Conservation (phyloP, 2,888 invertebrate species). For the Tiliacea citrago region DNA sequence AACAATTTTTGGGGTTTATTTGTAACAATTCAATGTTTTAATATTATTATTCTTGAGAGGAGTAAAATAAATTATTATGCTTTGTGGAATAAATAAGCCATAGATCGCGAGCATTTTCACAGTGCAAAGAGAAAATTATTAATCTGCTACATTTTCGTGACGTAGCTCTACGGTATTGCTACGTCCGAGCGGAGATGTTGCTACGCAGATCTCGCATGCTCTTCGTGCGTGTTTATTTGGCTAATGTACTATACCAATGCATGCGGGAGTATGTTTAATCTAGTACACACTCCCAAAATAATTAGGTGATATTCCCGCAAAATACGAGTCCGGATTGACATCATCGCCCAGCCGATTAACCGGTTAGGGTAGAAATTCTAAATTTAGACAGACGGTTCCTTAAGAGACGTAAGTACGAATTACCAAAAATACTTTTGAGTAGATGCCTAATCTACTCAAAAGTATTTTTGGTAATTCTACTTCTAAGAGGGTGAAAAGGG, state of each 20-base stretch:
- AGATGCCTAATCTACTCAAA: too few species aligned
- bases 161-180: conserved; percentile 6
- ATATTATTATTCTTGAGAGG: not conserved
- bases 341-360: not conserved
- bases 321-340: not conserved
- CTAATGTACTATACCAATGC: not conserved
- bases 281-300: not conserved
- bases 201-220: conserved; percentile 28
- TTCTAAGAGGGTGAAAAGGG: not conserved
- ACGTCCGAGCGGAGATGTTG: conserved; percentile 1
- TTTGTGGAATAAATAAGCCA: not conserved
- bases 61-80: not conserved
- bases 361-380: not conserved
- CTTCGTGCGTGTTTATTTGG: not conserved
- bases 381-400: not conserved
- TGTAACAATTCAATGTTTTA: conserved; percentile 5
- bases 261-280: not conserved
- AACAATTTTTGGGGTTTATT: not conserved
- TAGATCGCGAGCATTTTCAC: not conserved
- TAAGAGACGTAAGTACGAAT: not conserved
- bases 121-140: not conserved
- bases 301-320: not conserved
- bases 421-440: too few species aligned
- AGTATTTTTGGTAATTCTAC: not conserved
- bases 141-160: conserved; percentile 5